Evolutionary conservation across 2,113 vertebrate genomes (phyloP), one percentile per base, ranked within the genome.

Genomic region (Poecilia latipinna): DNA sequence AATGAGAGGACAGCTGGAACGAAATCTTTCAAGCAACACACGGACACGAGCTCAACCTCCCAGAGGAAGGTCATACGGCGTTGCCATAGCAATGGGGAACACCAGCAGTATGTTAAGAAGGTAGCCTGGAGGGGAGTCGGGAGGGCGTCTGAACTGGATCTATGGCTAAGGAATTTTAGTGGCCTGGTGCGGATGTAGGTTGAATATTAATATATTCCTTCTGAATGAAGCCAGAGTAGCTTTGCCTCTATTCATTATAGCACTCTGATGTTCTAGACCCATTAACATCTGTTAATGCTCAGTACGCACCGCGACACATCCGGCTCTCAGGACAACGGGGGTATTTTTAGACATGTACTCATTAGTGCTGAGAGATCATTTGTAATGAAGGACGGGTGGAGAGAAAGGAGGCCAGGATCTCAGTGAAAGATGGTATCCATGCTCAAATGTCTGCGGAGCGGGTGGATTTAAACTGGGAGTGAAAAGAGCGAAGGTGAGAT

Each of bases 291-390:
- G 90, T 88, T 88, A 76, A 86, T 86, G 88, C 87, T 85, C 88
- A 89, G 73, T 74, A 72, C 54, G 70, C 81, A 89, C 74, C 65
- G 83, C 79, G 86, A 91, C 91, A 91, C 84, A 89, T 85, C 85
- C 79, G 79, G 84, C 77, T 85, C 85, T 85, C 83, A 86, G 89
- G 89, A 90, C 86, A 82, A 77, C 84, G 66, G 82, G 83, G 82
- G 83, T 94, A 94, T 94, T 94, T 93, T 93, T 94, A 93, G 93
- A 90, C 90, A 69, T 82, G 92, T 85, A 80, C 89, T 93, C 92
- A 93, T 94, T 94, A 94, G 91, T 74, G 80, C 80, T 85, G 87
- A 89, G 85, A 90, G 87, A 92, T 91, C 86, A 90, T 93, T 93
- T 92, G 85, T 92, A 89, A 91, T 82, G 84, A 91, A 86, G 88